These are phyloP conservation scores for Himantopus leucocephalus DNA, from an alignment of 2,113 vertebrate species.

Conservation along the genomic window DNA sequence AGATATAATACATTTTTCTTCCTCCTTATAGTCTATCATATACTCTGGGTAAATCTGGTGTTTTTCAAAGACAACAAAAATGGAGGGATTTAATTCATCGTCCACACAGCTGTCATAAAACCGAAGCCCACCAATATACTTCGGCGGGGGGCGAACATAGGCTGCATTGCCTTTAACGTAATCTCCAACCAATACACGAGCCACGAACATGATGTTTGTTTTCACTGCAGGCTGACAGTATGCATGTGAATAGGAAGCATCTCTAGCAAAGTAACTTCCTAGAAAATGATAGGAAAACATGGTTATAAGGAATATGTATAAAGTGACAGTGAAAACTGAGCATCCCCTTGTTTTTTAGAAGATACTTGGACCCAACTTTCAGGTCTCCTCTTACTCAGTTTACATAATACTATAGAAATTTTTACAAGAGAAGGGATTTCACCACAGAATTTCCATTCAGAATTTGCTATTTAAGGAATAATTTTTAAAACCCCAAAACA, in stretches of 20 bases:
- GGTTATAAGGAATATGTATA: background rate
- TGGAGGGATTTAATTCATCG: background rate
- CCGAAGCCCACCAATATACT: background rate
- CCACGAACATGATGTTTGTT: slow-evolving; percentile 75
- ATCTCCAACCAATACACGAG: slow-evolving; percentile 77
- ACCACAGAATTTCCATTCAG: background rate
- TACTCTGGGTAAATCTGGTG: slow-evolving; percentile 68
- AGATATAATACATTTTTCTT: background rate
- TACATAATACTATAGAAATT: background rate
- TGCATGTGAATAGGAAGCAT: slow-evolving; percentile 76
- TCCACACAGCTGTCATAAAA: slow-evolving; percentile 86
- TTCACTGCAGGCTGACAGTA: background rate
- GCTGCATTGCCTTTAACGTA: slow-evolving; percentile 33
- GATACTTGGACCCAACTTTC: background rate
- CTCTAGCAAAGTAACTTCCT: slow-evolving; percentile 87
- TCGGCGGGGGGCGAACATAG: slow-evolving; percentile 60
- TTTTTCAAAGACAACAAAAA: slow-evolving; percentile 67
- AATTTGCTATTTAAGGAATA: background rate
- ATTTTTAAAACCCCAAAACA: background rate
- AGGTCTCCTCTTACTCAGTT: background rate
- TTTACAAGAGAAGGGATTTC: background rate
- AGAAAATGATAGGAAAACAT: background rate
- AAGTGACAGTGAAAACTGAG: background rate
- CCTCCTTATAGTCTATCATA: slow-evolving; percentile 71
- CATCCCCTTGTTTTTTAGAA: background rate